phyloP scores from a whole-genome alignment of 2,113 vertebrate species.

The Halichoerus grypus region DNA sequence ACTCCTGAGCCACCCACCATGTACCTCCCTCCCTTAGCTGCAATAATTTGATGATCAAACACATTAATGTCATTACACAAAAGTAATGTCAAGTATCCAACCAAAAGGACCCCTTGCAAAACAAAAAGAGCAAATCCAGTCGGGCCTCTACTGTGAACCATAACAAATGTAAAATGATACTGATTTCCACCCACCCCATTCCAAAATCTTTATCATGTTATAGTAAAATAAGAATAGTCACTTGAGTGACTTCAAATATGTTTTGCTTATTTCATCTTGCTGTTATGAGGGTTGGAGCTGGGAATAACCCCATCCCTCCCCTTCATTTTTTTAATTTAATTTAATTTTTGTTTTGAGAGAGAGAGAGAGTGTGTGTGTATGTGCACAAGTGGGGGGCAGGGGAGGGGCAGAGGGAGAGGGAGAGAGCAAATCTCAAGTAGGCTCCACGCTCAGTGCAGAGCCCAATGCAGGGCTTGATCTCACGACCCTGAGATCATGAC shows the following conservation, averaged over 20 bases:
- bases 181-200: neutral
- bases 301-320: neutral
- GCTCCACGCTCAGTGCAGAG: neutral
- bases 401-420: neutral
- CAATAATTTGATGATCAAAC: neutral
- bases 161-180: neutral
- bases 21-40: too few species aligned
- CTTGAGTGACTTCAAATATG: neutral
- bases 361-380: too few species aligned
- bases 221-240: neutral
- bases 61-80: neutral
- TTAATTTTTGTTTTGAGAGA: neutral
- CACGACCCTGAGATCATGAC: neutral
- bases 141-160: neutral
- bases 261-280: slow-evolving; percentile 5
- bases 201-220: neutral
- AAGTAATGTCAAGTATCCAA: neutral
- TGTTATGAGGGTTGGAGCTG: neutral
- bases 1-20: neutral
- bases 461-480: neutral
- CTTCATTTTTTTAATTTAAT: neutral
- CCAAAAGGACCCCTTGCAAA: neutral
- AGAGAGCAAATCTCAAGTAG: neutral
- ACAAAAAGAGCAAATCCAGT: neutral
- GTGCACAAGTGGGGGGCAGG: neutral